Base-by-base conservation (phyloP, 2,113 vertebrate species). In the Procavia capensis region DNA sequence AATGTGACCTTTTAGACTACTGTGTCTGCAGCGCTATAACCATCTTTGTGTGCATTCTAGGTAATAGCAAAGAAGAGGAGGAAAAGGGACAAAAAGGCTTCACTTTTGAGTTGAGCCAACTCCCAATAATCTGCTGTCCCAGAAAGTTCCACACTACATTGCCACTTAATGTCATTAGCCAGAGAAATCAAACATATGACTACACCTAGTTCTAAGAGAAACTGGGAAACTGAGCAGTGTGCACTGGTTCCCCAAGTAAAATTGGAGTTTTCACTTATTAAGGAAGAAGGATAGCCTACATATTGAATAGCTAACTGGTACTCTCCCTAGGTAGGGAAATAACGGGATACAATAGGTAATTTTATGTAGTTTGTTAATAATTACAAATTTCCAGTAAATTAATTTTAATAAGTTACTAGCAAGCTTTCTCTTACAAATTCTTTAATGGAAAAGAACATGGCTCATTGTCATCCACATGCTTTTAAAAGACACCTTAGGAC, bases 401-500 rank as follows among this genome's bases (percentile, higher is more conserved):
- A 45, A 83, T 83, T 82, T 82, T 93, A 20, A 27, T 79, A 78
- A 93, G 47, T 85, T 66, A 13, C 68, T 64, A 75, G 81, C 72
- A 63, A n/a, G 0, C 0, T 88, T 87, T 92, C 85, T 95, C 95
- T 72, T 90, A 63, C 5, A 24, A 96, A 72, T 94, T 63, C 78
- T 68, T 75, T 88, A 20, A 22, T 93, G 80, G 68, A 90, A 90
- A 85, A 76, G 24, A 88, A 41, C 29, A 68, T 45, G 19, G 24
- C 43, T 4, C 47, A 29, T 95, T 45, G 27, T 45, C n/a, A 79
- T 80, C 61, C 27, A 81, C 34, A 85, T 59, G 34, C 1, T 82
- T 97, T 95, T 91, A 85, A 84, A 88, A 91, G n/a, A 17, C 78
- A 66, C 45, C 88, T 93, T 27, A 91, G 34, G 63, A 19, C 66